Evolutionary conservation across 1,140 invertebrate genomes (phyloP).

Genomic region (Dendrolimus kikuchii): DNA sequence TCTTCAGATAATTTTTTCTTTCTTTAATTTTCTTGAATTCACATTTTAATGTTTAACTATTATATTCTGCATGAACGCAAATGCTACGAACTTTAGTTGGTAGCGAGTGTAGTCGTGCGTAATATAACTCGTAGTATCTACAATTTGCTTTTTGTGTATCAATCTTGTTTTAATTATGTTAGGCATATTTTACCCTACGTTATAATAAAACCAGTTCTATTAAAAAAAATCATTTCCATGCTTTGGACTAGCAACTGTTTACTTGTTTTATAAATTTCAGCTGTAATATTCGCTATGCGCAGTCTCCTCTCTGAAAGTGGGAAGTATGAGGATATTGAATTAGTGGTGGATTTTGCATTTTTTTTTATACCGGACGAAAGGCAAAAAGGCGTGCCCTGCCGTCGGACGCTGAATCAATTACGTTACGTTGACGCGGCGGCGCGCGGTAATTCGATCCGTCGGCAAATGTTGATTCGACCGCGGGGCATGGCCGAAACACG

Average conservation of each 20-base stretch:
- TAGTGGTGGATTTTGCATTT: constrained; percentile 57
- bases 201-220: too few species aligned
- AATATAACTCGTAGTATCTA: too few species aligned
- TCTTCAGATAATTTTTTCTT: too few species aligned
- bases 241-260: background rate
- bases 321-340: constrained; percentile 53
- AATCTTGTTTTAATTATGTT: too few species aligned
- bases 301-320: constrained; percentile 12
- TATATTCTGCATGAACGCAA: too few species aligned
- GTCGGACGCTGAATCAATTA: constrained; percentile 59
- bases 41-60: too few species aligned
- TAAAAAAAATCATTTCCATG: background rate
- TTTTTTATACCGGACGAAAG: constrained; percentile 25
- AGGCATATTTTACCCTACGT: too few species aligned
- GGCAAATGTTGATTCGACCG: constrained; percentile 64
- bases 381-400: constrained; percentile 46
- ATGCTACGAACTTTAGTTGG: too few species aligned
- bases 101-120: too few species aligned
- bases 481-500: constrained; percentile 27
- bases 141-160: too few species aligned
- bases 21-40: too few species aligned
- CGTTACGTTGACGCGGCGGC: constrained; percentile 46
- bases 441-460: constrained; percentile 46
- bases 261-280: constrained; percentile 1
- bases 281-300: background rate